These are phyloP conservation scores for Chaenogobius annularis DNA, from an alignment of 2,113 vertebrate species.

Conservation along the genomic window DNA sequence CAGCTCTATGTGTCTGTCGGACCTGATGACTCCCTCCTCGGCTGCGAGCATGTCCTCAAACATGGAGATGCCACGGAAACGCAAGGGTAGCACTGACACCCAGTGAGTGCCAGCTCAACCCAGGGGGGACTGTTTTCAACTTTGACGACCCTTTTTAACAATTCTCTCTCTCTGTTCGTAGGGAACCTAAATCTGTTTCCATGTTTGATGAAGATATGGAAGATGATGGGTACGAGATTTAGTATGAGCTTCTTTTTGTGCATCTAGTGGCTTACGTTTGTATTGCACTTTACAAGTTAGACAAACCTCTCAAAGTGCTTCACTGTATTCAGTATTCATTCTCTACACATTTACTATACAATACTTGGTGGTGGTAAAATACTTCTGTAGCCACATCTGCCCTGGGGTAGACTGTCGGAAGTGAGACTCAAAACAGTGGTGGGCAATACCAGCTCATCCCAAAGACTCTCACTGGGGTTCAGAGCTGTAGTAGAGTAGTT, in stretches of 20 bases:
- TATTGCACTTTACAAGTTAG: too few species aligned
- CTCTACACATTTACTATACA: too few species aligned
- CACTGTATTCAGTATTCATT: too few species aligned
- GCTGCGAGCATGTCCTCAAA: conserved; percentile 62
- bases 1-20: conserved; percentile 62
- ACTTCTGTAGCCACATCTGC: too few species aligned
- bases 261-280: background rate
- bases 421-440: too few species aligned
- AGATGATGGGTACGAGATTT: conserved; percentile 74
- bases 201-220: conserved; percentile 77
- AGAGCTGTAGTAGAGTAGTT: too few species aligned
- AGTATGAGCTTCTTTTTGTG: too few species aligned
- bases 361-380: too few species aligned
- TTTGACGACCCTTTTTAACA: background rate
- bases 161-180: conserved; percentile 47
- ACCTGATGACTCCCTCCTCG: conserved; percentile 72
- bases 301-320: too few species aligned
- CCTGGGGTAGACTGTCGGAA: too few species aligned
- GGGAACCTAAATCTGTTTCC: conserved; percentile 72
- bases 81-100: conserved; percentile 84
- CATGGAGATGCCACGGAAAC: conserved; percentile 83
- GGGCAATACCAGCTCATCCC: too few species aligned
- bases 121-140: background rate
- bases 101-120: conserved; percentile 72
- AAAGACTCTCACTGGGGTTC: too few species aligned